Evolutionary conservation across 2,797 vertebrate species (phyloP), one percentile per base, ranked within the genome.

Genomic region (Rhinatrema bivittatum): DNA sequence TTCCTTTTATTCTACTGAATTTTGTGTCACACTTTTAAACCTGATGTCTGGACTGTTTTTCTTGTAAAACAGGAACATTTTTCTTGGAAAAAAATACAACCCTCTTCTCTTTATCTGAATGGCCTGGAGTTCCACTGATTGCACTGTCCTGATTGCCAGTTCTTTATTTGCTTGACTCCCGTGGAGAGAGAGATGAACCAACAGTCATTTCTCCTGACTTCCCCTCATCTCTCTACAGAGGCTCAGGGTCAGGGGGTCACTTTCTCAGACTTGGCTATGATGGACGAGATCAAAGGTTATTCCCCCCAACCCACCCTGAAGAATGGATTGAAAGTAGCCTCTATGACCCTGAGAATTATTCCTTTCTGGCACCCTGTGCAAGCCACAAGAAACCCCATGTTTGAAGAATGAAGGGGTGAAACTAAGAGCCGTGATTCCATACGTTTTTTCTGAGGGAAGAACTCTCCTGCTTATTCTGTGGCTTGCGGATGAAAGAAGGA

Each of bases 241-340:
- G 72, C 33, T 42, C 17, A 46, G 53, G 70, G 68, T 46, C 31
- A 66, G 51, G 58, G n/a, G 79, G 75, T 74, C 68, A 61, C 36
- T 64, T 79, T 76, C 72, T 68, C 72, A 76, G 63, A 60, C 53
- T 70, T 55, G n/a, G n/a, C n/a, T n/a, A n/a, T n/a, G n/a, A n/a
- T n/a, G n/a, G n/a, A n/a, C n/a, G n/a, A n/a, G n/a, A n/a, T n/a
- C n/a, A n/a, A n/a, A n/a, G n/a, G n/a, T n/a, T n/a, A n/a, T n/a
- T n/a, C n/a, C n/a, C n/a, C n/a, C n/a, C n/a, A n/a, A n/a, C n/a
- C n/a, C n/a, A n/a, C n/a, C n/a, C n/a, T n/a, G n/a, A n/a, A n/a
- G n/a, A n/a, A n/a, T n/a, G n/a, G n/a, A n/a, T n/a, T n/a, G n/a
- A n/a, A n/a, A n/a, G n/a, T n/a, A n/a, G n/a, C n/a, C n/a, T n/a